phyloP scores from a whole-genome alignment of 2,797 vertebrate genomes.

The Xerus rutilus region DNA sequence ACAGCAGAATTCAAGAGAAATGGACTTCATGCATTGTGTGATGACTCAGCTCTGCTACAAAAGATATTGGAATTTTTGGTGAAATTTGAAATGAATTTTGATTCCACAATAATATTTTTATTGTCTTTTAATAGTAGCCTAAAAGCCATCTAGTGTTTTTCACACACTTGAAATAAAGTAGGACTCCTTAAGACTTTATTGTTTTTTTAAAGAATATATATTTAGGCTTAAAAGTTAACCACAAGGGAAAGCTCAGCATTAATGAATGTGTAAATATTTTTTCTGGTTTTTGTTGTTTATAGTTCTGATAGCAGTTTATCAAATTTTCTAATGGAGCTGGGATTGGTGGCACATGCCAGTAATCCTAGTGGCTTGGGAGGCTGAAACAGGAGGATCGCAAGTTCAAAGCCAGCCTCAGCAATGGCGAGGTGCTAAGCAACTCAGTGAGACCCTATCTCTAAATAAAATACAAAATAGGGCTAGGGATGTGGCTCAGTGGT shows the following conservation, averaged over 20 bases:
- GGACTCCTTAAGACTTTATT: not conserved
- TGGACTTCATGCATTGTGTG: not conserved
- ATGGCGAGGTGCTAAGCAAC: too few relatives aligned
- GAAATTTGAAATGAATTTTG: constrained; percentile 56
- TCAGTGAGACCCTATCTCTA: too few relatives aligned
- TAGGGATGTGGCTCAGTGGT: too few relatives aligned
- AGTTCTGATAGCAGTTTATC: not conserved
- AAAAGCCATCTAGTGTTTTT: not conserved
- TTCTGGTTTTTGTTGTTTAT: not conserved
- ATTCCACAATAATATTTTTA: constrained; percentile 5
- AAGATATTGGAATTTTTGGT: not conserved
- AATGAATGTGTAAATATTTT: constrained; percentile 29
- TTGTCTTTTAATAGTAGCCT: not conserved
- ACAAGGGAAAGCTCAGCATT: not conserved
- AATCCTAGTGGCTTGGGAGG: too few relatives aligned
- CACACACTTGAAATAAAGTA: not conserved
- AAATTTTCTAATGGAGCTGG: not conserved
- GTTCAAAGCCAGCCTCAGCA: too few relatives aligned
- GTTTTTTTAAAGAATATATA: not conserved
- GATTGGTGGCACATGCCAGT: too few relatives aligned
- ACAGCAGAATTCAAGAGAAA: constrained; percentile 8
- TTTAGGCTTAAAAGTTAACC: constrained; percentile 27
- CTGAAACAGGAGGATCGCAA: too few relatives aligned
- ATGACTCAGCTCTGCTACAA: not conserved
- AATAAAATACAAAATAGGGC: too few relatives aligned